These are phyloP conservation scores for Drosophila pachea DNA, from an alignment of 1,140 invertebrate genomes.

Conservation along the genomic window DNA sequence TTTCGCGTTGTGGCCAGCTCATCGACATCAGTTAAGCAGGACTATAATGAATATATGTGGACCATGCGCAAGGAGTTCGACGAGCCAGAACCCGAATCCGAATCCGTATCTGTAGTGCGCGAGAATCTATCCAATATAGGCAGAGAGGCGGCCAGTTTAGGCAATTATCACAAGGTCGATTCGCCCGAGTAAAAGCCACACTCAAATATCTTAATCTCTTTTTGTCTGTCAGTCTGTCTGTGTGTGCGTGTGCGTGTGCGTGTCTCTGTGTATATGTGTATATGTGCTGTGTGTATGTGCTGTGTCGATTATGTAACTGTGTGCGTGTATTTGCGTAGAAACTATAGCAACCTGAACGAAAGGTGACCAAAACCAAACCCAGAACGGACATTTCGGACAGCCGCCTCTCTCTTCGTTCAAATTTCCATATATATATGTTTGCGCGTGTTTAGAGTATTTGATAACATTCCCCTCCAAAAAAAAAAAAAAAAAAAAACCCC, in stretches of 20 bases:
- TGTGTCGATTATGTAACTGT: no score
- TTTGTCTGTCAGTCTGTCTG: constrained; percentile 3
- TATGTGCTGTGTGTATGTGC: no score
- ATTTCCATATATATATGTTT: constrained; percentile 17
- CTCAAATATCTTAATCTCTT: not conserved
- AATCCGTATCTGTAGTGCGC: constrained; percentile 81
- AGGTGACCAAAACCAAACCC: constrained; percentile 35
- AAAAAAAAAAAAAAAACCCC: no score
- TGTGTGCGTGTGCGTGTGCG: constrained; percentile 28
- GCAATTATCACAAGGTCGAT: constrained; percentile 78
- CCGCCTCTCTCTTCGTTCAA: not conserved
- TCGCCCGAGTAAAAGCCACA: constrained; percentile 66
- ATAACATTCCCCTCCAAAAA: no score
- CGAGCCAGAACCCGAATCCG: constrained; percentile 85
- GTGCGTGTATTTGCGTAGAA: constrained; percentile 30
- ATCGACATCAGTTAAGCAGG: constrained; percentile 89
- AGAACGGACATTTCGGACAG: constrained; percentile 18
- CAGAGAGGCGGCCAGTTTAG: constrained; percentile 79
- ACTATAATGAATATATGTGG: constrained; percentile 94
- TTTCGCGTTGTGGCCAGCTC: constrained; percentile 92
- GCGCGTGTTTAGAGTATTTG: constrained; percentile 1
- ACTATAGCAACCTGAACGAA: constrained; percentile 63
- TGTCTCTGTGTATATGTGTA: constrained; percentile 8
- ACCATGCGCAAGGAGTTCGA: constrained; percentile 93
- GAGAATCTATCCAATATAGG: constrained; percentile 82